Conservation (phyloP, 1,140 invertebrate genomes). For the Drosophila rufa region DNA sequence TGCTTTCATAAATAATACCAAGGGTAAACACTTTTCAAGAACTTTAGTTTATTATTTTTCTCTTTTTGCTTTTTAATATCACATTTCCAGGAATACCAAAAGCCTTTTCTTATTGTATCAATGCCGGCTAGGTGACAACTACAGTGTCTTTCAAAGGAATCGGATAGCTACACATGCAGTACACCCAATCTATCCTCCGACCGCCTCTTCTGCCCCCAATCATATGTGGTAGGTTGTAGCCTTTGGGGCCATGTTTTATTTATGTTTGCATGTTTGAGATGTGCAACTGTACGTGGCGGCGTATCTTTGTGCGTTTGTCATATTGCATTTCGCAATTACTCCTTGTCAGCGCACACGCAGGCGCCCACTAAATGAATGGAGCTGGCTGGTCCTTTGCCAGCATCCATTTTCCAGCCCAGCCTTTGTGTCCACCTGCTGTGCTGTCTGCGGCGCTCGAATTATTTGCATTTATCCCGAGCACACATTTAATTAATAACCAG, state of each 20-base stretch:
- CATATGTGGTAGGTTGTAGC: background rate
- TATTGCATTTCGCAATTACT: conserved; percentile 44
- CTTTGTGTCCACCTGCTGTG: conserved; percentile 34
- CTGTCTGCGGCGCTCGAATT: conserved; percentile 40
- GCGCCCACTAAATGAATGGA: conserved; percentile 11
- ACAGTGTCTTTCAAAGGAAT: background rate
- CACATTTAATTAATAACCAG: conserved; percentile 52
- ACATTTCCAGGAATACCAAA: background rate
- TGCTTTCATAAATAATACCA: background rate
- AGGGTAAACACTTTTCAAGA: background rate
- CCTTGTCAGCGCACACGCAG: conserved; percentile 15
- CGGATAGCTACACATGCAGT: background rate
- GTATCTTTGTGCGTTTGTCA: conserved; percentile 41
- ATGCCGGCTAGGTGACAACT: background rate
- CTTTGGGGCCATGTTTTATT: conserved; percentile 25
- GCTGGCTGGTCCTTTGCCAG: conserved; percentile 20
- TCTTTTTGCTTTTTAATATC: background rate
- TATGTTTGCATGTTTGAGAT: conserved; percentile 21
- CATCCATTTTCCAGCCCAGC: conserved; percentile 20
- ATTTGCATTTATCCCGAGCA: conserved; percentile 48
- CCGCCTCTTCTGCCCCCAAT: background rate
- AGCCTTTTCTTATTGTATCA: background rate
- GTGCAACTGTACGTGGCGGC: conserved; percentile 2
- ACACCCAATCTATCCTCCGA: background rate
- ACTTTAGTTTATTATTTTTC: background rate